A percentile compares a stretch with the other conserved stretches of the same genome.
Evolutionary conservation across 2,113 vertebrate species (phyloP).

Genomic region (Bathybates hornii): DNA sequence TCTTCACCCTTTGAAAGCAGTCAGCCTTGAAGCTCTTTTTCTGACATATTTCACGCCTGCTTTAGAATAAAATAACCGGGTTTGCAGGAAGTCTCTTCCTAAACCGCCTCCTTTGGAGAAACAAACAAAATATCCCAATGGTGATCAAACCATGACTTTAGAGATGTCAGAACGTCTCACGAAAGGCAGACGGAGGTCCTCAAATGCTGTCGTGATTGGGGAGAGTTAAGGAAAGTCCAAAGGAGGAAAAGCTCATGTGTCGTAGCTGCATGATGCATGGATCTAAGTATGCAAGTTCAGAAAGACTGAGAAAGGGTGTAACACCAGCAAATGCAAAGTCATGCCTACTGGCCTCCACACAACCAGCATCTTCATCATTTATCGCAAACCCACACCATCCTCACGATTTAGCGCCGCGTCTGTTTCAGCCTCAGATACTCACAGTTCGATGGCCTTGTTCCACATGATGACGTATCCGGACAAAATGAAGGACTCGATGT

Average conservation of each 20-base stretch:
- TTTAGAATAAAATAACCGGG: not conserved
- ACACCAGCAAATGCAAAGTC: not conserved
- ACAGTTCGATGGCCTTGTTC: slow-evolving; percentile 99
- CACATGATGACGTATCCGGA: slow-evolving; percentile 99
- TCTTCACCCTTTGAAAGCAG: not conserved
- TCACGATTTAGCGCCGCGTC: not conserved
- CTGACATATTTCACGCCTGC: not conserved
- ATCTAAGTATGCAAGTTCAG: not conserved
- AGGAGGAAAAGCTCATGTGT: not conserved
- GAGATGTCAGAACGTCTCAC: not conserved
- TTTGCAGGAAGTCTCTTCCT: not conserved
- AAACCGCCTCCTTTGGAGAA: not conserved
- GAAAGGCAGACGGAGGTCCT: not conserved
- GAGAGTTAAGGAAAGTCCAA: not conserved
- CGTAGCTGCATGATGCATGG: not conserved
- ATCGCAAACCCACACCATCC: not conserved
- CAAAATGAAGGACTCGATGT: slow-evolving; percentile 96
- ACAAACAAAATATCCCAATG: not conserved
- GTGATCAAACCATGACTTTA: not conserved
- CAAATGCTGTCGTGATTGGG: not conserved
- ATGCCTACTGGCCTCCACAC: not conserved
- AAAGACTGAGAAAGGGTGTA: not conserved
- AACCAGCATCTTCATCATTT: not conserved
- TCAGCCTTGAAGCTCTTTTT: not conserved
- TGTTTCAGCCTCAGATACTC: slow-evolving; percentile 64